Conservation (phyloP, 2,113 vertebrate genomes). For the Saccopteryx leptura region DNA sequence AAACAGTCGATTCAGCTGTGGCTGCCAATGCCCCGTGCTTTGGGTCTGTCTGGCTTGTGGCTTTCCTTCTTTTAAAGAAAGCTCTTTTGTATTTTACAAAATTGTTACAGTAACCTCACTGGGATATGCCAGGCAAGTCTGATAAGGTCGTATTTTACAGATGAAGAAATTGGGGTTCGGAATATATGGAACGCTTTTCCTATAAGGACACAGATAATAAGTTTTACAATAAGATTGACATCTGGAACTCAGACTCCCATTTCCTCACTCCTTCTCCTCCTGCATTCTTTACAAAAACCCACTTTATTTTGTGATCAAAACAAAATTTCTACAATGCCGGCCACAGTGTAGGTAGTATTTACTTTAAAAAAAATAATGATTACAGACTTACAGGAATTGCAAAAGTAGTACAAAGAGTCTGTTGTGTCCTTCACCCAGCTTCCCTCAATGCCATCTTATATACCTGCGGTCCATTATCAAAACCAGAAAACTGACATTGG, state of each 20-base stretch:
- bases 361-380: neutral
- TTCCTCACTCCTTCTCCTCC: neutral
- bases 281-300: neutral
- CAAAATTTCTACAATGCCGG: neutral
- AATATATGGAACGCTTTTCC: neutral
- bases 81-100: neutral
- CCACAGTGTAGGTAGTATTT: neutral
- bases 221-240: neutral
- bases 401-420: neutral
- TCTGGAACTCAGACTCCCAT: neutral
- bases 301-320: neutral
- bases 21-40: neutral
- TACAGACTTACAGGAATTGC: neutral
- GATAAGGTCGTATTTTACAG: neutral
- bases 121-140: neutral
- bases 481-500: neutral
- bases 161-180: neutral
- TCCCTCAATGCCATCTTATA: neutral
- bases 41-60: neutral
- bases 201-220: neutral
- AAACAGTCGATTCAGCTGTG: neutral
- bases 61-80: neutral
- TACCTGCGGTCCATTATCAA: neutral
- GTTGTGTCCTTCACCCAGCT: neutral
- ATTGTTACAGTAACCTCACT: neutral